These are phyloP conservation scores for Andrena praecox DNA, from an alignment of 2,888 invertebrate genomes.

Conservation along the genomic window DNA sequence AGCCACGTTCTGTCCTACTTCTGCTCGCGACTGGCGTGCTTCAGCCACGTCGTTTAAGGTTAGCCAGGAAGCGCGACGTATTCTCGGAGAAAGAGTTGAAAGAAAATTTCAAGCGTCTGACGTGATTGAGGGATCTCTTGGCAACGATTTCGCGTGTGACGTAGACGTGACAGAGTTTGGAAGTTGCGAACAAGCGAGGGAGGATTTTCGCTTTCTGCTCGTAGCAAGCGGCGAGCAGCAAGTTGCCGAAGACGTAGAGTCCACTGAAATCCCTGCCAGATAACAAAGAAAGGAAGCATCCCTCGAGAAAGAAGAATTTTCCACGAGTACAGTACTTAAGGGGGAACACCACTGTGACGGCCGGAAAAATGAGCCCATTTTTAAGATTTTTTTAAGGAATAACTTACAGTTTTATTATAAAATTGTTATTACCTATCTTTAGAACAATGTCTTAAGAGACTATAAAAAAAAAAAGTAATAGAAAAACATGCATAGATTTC, in stretches of 20 bases:
- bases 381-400: too few species aligned
- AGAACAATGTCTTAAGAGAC: too few species aligned
- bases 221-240: not conserved
- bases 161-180: not conserved
- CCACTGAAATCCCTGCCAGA: not conserved
- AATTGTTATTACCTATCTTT: too few species aligned
- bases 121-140: not conserved
- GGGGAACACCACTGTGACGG: too few species aligned
- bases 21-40: not conserved
- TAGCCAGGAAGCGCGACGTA: not conserved
- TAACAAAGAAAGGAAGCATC: not conserved
- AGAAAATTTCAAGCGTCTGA: not conserved
- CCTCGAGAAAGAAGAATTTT: not conserved
- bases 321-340: not conserved
- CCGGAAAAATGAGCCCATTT: too few species aligned
- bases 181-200: not conserved
- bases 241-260: not conserved
- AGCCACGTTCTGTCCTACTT: not conserved
- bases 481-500: too few species aligned
- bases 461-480: too few species aligned
- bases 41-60: not conserved
- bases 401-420: too few species aligned
- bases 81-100: not conserved
- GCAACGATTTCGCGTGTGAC: not conserved
- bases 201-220: not conserved